These are phyloP conservation scores for Dicentrarchus labrax DNA, from an alignment of 2,113 vertebrate genomes.

Conservation along the genomic window DNA sequence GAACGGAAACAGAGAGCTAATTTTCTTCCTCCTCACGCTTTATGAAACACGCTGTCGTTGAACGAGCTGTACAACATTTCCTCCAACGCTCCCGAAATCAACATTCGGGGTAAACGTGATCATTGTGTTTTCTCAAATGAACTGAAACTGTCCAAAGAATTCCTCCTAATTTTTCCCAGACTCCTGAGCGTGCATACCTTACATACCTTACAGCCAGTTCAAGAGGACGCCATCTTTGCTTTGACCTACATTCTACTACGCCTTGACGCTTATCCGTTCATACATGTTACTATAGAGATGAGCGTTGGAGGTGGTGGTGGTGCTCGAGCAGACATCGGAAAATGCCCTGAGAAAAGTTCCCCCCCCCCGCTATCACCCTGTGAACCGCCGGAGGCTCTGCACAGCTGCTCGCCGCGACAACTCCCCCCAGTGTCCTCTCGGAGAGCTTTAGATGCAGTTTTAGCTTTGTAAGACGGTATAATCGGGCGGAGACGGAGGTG, in stretches of 20 bases:
- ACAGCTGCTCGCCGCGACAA: slow-evolving; percentile 35
- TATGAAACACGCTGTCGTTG: not conserved
- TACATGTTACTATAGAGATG: slow-evolving; percentile 56
- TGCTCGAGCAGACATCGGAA: slow-evolving; percentile 41
- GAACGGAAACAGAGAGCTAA: not conserved
- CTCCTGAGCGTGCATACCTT: slow-evolving; percentile 26
- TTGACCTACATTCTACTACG: slow-evolving; percentile 70
- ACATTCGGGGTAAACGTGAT: not conserved
- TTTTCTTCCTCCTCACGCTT: not conserved
- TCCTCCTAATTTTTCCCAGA: not conserved
- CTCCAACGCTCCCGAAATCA: not conserved
- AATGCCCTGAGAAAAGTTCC: slow-evolving; percentile 57
- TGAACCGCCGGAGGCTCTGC: not conserved
- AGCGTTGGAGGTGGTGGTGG: slow-evolving; percentile 49
- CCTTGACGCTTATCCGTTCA: slow-evolving; percentile 63
- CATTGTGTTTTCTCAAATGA: not conserved
- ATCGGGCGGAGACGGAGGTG: not conserved
- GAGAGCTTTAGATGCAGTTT: not conserved
- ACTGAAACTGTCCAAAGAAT: not conserved
- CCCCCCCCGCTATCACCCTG: not conserved
- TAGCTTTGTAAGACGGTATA: accelerated
- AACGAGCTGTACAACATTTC: not conserved
- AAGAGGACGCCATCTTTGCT: slow-evolving; percentile 58
- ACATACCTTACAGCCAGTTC: slow-evolving; percentile 4
- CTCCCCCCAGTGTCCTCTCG: not conserved